A percentile compares a stretch with the other conserved stretches of the same genome.
Conservation (phyloP, 2,888 invertebrate genomes). For the Apotomis capreana region DNA sequence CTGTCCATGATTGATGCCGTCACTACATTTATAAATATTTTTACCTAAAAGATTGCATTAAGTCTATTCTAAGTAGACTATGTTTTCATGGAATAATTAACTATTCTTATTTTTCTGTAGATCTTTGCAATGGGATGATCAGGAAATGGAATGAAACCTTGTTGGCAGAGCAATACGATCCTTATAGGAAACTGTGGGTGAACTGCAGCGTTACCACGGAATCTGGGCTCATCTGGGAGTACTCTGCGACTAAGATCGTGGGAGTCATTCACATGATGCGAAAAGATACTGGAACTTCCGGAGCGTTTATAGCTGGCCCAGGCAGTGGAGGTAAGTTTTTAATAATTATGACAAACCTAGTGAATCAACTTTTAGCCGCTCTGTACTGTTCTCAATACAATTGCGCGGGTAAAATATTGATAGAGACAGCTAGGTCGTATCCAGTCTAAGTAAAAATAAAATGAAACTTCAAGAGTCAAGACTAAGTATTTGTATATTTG, state of each 20-base stretch:
- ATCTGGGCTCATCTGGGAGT: not conserved
- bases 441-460: too few species aligned
- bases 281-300: constrained; percentile 3
- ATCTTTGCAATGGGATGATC: not conserved
- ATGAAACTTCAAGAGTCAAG: too few species aligned
- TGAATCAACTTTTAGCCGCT: not conserved
- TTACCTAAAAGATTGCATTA: too few species aligned
- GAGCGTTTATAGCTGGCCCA: not conserved
- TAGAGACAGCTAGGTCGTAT: too few species aligned
- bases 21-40: too few species aligned
- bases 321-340: constrained; percentile 7
- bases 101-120: not conserved
- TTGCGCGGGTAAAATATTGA: too few species aligned
- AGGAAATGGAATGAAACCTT: constrained; percentile 14
- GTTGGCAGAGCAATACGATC: constrained; percentile 5
- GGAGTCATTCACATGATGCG: constrained; percentile 23
- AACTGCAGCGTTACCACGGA: constrained; percentile 10
- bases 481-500: too few species aligned
- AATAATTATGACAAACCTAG: not conserved
- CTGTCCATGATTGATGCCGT: too few species aligned
- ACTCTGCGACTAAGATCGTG: constrained; percentile 16
- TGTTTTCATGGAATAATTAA: not conserved
- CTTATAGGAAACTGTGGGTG: constrained; percentile 9
- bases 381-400: too few species aligned
- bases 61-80: too few species aligned